Evolutionary conservation across 2,888 invertebrate species (phyloP), one percentile per base, ranked within the genome.

Genomic region (Meiosimyza platycephala): DNA sequence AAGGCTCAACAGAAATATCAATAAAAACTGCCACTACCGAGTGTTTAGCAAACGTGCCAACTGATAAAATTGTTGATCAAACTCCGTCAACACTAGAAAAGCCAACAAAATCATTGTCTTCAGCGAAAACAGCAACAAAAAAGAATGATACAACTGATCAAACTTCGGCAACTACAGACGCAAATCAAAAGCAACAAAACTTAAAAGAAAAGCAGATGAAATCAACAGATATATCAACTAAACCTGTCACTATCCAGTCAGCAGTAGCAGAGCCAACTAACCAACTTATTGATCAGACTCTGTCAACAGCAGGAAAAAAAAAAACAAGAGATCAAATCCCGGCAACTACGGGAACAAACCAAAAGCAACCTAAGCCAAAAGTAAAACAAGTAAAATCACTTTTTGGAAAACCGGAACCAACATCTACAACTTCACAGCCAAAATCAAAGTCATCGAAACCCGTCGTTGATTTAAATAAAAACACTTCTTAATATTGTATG

Each of bases 111-210:
- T 28, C 72, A 74, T 33, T 75, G 60, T 59, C 75, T 73, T 64
- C 74, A 71, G 16, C 76, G 67, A 69, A 75, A 75, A 33, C 76
- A 71, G 4, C 74, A 55, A 51, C 73, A 55, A 48, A 74, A 73
- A 16, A 71, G 64, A n/a, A n/a, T n/a, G n/a, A n/a, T n/a, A n/a
- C n/a, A 40, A 40, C 40, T 28, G 40, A 40, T 40, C 4, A 28
- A 28, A 28, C 28, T 28, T 28, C 4, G 28, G 28, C 4, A 28
- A 28, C 28, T 28, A 28, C 7, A 18, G 16, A 64, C 50, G 50
- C n/a, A 47, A 12, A 1, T n/a, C 12, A n/a, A 64, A 16, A 13
- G 59, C 22, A 63, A 11, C 28, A 9, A 15, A 40, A 48, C 6
- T 22, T 5, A 62, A 60, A 33, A 6, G 18, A 60, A 18, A 60